phyloP scores from a whole-genome alignment of 1,140 invertebrate genomes.

The Magallana ariakensis region DNA sequence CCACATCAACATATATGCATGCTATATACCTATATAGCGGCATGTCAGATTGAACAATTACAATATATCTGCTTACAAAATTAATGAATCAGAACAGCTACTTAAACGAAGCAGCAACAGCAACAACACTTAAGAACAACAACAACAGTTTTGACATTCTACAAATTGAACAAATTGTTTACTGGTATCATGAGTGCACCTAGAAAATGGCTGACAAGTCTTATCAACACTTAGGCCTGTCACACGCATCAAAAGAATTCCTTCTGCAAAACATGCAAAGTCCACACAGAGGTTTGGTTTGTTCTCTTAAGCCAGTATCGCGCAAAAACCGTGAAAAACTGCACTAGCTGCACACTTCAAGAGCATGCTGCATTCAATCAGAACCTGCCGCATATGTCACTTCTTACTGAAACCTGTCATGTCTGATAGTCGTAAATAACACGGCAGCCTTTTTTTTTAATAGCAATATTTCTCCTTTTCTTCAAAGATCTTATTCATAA shows the following conservation, averaged over 20 bases:
- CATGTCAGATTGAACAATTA: too few relatives aligned
- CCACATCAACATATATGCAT: too few relatives aligned
- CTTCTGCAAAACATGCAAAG: background rate
- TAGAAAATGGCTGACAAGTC: background rate
- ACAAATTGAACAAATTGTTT: background rate
- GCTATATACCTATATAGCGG: too few relatives aligned
- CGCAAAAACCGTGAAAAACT: background rate
- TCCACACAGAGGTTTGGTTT: background rate
- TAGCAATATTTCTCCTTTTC: background rate
- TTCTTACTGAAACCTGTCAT: background rate
- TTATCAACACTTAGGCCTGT: background rate
- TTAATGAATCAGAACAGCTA: too few relatives aligned
- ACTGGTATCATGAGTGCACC: background rate
- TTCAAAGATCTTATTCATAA: background rate
- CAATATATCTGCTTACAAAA: too few relatives aligned
- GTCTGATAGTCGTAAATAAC: constrained; percentile 4
- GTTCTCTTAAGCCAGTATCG: background rate
- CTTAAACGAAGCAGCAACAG: too few relatives aligned
- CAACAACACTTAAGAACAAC: too few relatives aligned
- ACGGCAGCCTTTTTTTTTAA: background rate
- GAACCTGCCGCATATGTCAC: background rate
- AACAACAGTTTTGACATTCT: too few relatives aligned
- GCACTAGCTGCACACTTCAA: background rate
- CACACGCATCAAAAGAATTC: constrained; percentile 2
- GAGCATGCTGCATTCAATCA: background rate